Conservation (phyloP, 1,140 invertebrate species). For the Drosophila punjabiensis region DNA sequence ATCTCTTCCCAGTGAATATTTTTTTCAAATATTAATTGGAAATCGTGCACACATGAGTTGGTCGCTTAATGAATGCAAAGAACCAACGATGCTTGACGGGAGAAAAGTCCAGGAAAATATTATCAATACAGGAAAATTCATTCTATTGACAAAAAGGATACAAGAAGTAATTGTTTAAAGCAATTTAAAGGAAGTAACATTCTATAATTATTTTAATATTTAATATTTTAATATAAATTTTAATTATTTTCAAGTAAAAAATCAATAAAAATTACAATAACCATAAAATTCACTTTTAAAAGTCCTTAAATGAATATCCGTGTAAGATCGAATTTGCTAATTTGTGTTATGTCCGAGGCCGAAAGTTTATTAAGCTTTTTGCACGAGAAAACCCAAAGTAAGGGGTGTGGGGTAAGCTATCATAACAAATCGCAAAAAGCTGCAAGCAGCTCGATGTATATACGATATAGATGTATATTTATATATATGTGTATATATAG, state of each 20-base stretch:
- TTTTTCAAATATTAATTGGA: constrained; percentile 85
- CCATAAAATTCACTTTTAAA: neutral
- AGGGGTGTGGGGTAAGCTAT: constrained; percentile 2
- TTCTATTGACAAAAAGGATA: neutral
- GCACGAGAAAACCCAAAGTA: constrained; percentile 2
- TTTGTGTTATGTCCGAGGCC: constrained; percentile 16
- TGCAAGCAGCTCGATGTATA: constrained; percentile 11
- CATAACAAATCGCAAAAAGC: constrained; percentile 34
- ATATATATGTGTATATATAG: constrained; percentile 7
- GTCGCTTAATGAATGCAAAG: constrained; percentile 73
- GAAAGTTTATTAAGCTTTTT: constrained; percentile 15
- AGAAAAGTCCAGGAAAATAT: neutral
- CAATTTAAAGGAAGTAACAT: neutral
- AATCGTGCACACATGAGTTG: constrained; percentile 80
- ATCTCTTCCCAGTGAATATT: constrained; percentile 57
- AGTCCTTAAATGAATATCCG: constrained; percentile 2
- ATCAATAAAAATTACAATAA: neutral
- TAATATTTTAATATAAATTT: neutral
- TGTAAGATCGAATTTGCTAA: constrained; percentile 18
- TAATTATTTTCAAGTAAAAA: neutral
- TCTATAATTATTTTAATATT: neutral
- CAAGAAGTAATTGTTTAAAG: too few relatives aligned
- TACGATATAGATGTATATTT: neutral
- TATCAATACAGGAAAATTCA: neutral
- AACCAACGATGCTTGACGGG: constrained; percentile 5